Percentiles rank a stretch among this genome's conserved stretches.
Evolutionary conservation across 2,888 invertebrate species (phyloP).

Genomic region (Andrena dorsata): DNA sequence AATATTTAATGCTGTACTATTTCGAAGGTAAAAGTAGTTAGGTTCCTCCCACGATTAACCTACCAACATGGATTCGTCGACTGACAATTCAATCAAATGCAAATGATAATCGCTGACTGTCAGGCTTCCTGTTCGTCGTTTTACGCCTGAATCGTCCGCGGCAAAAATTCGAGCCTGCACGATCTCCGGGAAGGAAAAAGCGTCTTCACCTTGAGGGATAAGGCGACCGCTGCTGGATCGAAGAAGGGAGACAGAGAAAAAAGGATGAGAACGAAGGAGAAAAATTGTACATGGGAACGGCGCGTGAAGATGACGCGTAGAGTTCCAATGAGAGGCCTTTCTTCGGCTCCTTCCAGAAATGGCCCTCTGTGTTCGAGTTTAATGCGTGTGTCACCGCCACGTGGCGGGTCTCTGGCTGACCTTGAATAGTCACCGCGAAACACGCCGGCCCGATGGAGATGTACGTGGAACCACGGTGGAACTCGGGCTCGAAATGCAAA

Average conservation of each 20-base stretch:
- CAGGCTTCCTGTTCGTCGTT: neutral
- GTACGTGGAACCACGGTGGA: constrained; percentile 52
- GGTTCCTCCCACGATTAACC: no score
- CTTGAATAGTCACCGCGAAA: constrained; percentile 68
- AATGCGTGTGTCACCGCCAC: constrained; percentile 72
- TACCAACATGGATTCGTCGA: no score
- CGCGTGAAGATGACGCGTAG: constrained; percentile 49
- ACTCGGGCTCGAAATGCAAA: constrained; percentile 68
- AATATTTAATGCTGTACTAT: no score
- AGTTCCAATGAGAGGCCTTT: constrained; percentile 31
- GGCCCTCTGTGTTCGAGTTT: constrained; percentile 51
- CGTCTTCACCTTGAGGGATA: neutral
- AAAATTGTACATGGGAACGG: constrained; percentile 31
- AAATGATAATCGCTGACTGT: neutral
- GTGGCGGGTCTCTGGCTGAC: constrained; percentile 67
- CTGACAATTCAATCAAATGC: no score
- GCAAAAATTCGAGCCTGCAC: constrained; percentile 7
- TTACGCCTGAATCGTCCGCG: constrained; percentile 1
- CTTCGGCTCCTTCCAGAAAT: constrained; percentile 8
- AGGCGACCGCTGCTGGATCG: neutral
- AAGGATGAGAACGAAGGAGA: constrained; percentile 4
- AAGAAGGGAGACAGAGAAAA: neutral
- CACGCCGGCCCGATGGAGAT: constrained; percentile 65
- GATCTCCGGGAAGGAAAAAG: neutral
- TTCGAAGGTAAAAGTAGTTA: no score